These are phyloP conservation scores for Dromococcyx pavoninus DNA, from an alignment of 2,797 vertebrate genomes.

Conservation along the genomic window DNA sequence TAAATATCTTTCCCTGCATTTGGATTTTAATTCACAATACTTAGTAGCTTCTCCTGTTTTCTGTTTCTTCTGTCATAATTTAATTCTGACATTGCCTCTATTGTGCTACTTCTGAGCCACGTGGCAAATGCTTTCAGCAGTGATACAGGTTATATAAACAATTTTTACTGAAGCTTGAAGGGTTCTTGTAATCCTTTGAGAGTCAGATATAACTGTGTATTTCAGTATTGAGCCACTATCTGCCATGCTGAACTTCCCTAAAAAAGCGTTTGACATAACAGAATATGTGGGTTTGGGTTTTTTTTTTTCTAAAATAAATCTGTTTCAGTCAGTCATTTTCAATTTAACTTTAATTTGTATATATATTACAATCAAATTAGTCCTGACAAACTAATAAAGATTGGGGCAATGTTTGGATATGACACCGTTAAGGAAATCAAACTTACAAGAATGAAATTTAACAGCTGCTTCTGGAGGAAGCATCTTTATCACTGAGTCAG, in stretches of 20 bases:
- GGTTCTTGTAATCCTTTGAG: background rate
- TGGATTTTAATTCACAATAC: background rate
- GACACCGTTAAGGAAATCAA: background rate
- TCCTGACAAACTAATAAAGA: conserved; percentile 20
- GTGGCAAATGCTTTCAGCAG: background rate
- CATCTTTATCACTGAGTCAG: conserved; percentile 58
- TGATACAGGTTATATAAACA: background rate
- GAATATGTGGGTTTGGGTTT: background rate
- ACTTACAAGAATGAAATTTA: conserved; percentile 34
- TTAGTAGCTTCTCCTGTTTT: background rate
- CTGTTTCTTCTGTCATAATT: background rate
- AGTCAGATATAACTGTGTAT: background rate
- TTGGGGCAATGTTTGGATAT: background rate
- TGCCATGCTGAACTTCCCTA: background rate
- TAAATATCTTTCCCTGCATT: background rate
- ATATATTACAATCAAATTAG: conserved; percentile 1
- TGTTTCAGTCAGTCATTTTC: conserved; percentile 3
- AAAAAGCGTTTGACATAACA: background rate
- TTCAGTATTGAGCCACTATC: background rate
- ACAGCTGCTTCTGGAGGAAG: conserved; percentile 59
- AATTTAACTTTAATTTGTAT: background rate
- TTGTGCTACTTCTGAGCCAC: background rate
- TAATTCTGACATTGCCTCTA: background rate
- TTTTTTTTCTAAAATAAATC: background rate
- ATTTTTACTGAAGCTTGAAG: background rate